phyloP scores from a whole-genome alignment of 2,797 vertebrate genomes.

The Rhodeus uyekii region DNA sequence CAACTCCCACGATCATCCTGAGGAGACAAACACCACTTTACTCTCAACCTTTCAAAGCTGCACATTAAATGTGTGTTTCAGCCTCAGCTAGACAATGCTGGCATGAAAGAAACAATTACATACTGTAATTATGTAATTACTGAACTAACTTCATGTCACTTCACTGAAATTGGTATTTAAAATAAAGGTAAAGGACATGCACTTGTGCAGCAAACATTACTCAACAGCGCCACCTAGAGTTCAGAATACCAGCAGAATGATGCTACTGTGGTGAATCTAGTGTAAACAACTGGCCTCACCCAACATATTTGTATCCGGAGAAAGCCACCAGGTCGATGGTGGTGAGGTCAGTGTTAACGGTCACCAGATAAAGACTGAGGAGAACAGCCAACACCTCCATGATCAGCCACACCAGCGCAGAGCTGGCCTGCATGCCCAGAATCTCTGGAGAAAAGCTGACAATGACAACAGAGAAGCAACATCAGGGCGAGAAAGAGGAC shows the following conservation, averaged over 20 bases:
- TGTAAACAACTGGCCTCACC: constrained; percentile 72
- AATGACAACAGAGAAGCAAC: neutral
- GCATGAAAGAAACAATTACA: no score
- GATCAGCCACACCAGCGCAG: constrained; percentile 88
- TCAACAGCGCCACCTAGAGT: neutral
- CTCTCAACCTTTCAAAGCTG: no score
- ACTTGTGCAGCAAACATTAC: neutral
- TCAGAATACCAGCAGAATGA: neutral
- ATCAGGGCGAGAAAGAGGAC: neutral
- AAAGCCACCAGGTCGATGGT: constrained; percentile 91
- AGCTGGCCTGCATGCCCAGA: constrained; percentile 91
- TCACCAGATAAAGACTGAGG: constrained; percentile 88
- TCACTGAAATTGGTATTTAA: neutral
- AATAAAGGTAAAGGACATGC: neutral
- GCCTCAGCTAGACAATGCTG: no score
- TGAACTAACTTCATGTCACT: neutral
- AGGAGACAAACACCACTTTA: neutral
- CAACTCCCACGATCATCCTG: constrained; percentile 88
- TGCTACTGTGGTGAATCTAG: neutral
- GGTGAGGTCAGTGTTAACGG: constrained; percentile 88
- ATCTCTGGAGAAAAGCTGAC: constrained; percentile 91
- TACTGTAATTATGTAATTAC: no score
- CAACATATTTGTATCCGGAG: constrained; percentile 92
- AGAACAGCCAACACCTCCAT: constrained; percentile 87
- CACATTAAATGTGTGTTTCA: no score